A percentile compares a stretch with the other conserved stretches of the same genome.
Conservation (phyloP, 2,888 invertebrate genomes). For the Dendrolimus houi region DNA sequence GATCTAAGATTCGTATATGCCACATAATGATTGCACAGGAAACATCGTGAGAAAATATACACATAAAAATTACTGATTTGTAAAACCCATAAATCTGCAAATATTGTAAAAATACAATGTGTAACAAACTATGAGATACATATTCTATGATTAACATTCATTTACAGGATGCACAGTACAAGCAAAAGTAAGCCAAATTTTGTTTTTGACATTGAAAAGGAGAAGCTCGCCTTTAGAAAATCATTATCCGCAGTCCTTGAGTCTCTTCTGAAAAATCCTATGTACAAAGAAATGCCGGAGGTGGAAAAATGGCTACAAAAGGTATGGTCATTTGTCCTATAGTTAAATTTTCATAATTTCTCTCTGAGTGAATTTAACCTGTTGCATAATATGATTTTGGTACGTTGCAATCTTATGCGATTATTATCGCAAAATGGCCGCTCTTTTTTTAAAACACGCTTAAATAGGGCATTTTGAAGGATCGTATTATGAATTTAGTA, state of each 20-base stretch:
- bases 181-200: neutral
- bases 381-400: too few species aligned
- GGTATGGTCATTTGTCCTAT: conserved; percentile 5
- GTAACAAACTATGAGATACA: too few species aligned
- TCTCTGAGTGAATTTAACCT: too few species aligned
- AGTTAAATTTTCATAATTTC: too few species aligned
- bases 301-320: conserved; percentile 18
- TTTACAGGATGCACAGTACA: neutral
- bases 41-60: neutral
- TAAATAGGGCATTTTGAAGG: too few species aligned
- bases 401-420: too few species aligned
- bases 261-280: conserved; percentile 11
- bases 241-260: conserved; percentile 9
- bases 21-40: neutral
- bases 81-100: neutral
- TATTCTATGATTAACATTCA: neutral
- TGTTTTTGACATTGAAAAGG: conserved; percentile 1
- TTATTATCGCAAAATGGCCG: too few species aligned
- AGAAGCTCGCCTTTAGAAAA: conserved; percentile 10
- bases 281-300: conserved; percentile 12
- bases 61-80: neutral
- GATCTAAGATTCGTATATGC: neutral
- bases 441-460: too few species aligned
- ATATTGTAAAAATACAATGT: too few species aligned
- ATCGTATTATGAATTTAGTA: too few species aligned